phyloP scores from a whole-genome alignment of 2,797 vertebrate genomes.

The Poeciliopsis paucimaculata region DNA sequence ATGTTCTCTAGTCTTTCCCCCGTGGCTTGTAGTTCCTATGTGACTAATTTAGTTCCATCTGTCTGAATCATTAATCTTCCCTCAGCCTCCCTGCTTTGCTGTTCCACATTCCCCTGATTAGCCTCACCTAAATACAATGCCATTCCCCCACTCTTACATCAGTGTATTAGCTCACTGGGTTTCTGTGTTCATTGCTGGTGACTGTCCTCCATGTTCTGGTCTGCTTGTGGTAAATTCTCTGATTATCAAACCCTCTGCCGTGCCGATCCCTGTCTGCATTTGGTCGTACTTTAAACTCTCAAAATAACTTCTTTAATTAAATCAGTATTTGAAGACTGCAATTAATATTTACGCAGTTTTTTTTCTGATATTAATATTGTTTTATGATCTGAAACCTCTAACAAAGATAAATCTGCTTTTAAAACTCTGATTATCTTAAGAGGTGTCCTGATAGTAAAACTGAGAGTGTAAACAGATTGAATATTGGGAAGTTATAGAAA shows the following conservation, averaged over 20 bases:
- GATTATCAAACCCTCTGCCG: neutral
- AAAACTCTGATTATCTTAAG: neutral
- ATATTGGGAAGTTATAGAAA: neutral
- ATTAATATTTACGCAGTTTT: neutral
- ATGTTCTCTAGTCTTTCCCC: neutral
- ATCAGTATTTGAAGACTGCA: neutral
- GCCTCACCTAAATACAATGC: neutral
- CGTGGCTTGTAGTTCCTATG: neutral
- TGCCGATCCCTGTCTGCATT: neutral
- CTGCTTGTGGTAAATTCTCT: neutral
- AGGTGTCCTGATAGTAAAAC: neutral
- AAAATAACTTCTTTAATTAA: neutral
- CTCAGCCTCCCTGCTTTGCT: neutral
- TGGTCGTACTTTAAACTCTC: neutral
- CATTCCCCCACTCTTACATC: neutral
- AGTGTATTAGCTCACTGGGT: neutral
- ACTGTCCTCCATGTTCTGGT: neutral
- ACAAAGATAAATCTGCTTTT: neutral
- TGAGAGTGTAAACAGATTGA: neutral
- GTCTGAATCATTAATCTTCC: neutral
- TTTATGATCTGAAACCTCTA: neutral
- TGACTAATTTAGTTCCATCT: neutral
- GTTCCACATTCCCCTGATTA: neutral
- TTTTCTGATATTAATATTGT: neutral
- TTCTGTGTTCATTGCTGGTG: neutral